phyloP scores from a whole-genome alignment of 2,888 invertebrate genomes.

The Orchesellides sinensis region DNA sequence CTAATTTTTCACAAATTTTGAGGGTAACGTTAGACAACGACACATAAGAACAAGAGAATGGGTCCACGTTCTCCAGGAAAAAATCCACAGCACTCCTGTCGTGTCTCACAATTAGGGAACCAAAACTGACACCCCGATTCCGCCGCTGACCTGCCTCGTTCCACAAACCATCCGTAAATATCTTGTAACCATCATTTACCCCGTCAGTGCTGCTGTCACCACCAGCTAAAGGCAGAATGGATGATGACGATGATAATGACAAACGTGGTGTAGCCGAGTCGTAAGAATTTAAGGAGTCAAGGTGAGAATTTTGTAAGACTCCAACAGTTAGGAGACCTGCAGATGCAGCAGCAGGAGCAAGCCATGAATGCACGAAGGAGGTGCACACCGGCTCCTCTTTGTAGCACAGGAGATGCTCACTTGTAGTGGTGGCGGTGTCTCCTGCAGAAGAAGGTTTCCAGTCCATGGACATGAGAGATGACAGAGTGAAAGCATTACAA shows the following conservation, averaged over 20 bases:
- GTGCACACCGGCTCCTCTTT: constrained; percentile 32
- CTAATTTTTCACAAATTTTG: constrained; percentile 10
- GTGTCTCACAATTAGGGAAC: neutral
- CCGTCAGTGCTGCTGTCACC: neutral
- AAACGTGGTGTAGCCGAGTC: neutral
- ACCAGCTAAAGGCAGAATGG: neutral
- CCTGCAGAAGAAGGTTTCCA: constrained; percentile 14
- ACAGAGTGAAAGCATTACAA: constrained; percentile 49
- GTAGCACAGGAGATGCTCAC: constrained; percentile 40
- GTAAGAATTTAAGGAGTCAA: neutral
- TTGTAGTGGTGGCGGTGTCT: constrained; percentile 12
- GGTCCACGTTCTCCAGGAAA: constrained; percentile 45
- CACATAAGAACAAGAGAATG: constrained; percentile 31
- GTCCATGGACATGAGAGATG: constrained; percentile 38
- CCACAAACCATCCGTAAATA: neutral
- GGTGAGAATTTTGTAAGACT: constrained; percentile 19
- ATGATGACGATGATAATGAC: neutral
- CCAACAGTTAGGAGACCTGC: constrained; percentile 35
- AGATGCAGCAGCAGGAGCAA: constrained; percentile 29
- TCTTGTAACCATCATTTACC: neutral
- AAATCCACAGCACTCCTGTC: constrained; percentile 28
- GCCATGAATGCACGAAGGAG: constrained; percentile 26
- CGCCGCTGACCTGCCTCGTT: neutral
- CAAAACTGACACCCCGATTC: neutral
- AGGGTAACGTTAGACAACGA: constrained; percentile 42